phyloP scores from a whole-genome alignment of 2,888 invertebrate genomes.

The Cephonodes hylas region DNA sequence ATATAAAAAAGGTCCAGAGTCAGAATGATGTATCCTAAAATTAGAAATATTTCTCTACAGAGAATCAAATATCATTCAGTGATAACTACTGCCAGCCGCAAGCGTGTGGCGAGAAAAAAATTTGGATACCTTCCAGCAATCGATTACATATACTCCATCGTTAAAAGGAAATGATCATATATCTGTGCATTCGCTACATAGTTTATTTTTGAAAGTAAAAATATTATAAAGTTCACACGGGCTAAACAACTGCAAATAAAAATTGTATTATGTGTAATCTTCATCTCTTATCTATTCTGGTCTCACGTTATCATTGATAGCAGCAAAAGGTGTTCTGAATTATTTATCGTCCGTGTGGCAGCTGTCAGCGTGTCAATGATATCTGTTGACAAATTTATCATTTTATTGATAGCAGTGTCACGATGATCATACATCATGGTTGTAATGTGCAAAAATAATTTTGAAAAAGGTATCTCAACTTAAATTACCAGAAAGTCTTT shows the following conservation, averaged over 20 bases:
- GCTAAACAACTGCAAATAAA: not conserved
- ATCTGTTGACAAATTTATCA: conserved; percentile 58
- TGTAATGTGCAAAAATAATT: conserved; percentile 17
- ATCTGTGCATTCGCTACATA: conserved; percentile 41
- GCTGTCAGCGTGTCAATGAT: conserved; percentile 70
- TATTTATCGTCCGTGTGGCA: conserved; percentile 48
- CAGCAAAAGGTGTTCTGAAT: conserved; percentile 39
- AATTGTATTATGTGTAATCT: conserved; percentile 13
- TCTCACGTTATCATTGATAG: conserved; percentile 54
- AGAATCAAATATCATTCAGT: conserved; percentile 69
- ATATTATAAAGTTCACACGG: not conserved
- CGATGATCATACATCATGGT: conserved; percentile 30
- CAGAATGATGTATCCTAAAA: conserved; percentile 58
- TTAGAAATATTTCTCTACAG: conserved; percentile 68
- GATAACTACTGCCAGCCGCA: conserved; percentile 66
- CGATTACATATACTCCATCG: conserved; percentile 70
- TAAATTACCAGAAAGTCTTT: not conserved
- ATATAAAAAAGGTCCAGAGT: conserved; percentile 25
- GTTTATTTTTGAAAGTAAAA: conserved; percentile 36
- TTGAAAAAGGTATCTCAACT: not conserved
- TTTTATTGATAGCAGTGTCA: conserved; percentile 38
- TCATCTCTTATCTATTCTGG: conserved; percentile 40
- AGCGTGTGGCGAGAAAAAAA: conserved; percentile 59
- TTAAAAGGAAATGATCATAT: conserved; percentile 64
- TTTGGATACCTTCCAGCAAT: conserved; percentile 71